Evolutionary conservation across 2,113 vertebrate species (phyloP).

Genomic region (Anoplopoma fimbria): DNA sequence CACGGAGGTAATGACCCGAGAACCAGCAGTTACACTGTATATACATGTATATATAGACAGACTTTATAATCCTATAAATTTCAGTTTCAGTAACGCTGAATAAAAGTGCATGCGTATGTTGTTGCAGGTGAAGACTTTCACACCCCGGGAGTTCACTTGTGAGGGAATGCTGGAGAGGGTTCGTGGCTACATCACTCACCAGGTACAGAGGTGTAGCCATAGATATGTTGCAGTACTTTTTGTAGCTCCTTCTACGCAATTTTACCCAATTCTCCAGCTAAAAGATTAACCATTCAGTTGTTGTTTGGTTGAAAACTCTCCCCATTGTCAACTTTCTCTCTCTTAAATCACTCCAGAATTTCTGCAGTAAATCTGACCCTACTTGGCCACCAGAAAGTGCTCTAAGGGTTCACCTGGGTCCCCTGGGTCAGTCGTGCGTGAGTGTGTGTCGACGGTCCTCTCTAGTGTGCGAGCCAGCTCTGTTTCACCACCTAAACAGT

Average conservation of each 20-base stretch:
- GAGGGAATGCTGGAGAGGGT: conserved; percentile 81
- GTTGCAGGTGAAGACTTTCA: conserved; percentile 80
- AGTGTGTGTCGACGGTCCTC: conserved; percentile 71
- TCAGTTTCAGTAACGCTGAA: background rate
- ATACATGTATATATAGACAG: background rate
- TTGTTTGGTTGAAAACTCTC: background rate
- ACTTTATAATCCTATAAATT: background rate
- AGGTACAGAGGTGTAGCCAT: conserved; percentile 62
- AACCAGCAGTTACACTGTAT: background rate
- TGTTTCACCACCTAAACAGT: conserved; percentile 79
- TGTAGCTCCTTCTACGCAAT: background rate
- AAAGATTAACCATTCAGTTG: background rate
- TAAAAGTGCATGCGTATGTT: conserved; percentile 26
- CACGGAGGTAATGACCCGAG: conserved; percentile 61
- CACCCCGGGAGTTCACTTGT: conserved; percentile 78
- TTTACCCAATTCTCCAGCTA: background rate
- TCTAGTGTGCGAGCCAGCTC: conserved; percentile 76
- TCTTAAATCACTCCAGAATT: conserved; percentile 62
- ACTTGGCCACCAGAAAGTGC: conserved; percentile 74
- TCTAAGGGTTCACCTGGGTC: conserved; percentile 70
- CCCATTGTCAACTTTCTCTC: background rate
- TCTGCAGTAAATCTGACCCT: conserved; percentile 71
- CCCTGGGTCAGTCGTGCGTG: conserved; percentile 76
- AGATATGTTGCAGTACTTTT: background rate
- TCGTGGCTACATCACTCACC: conserved; percentile 75